Evolutionary conservation across 30 jellyfish, hydroid and myxozoan genomes (phyloP).

Genomic region (Pelagia noctiluca): DNA sequence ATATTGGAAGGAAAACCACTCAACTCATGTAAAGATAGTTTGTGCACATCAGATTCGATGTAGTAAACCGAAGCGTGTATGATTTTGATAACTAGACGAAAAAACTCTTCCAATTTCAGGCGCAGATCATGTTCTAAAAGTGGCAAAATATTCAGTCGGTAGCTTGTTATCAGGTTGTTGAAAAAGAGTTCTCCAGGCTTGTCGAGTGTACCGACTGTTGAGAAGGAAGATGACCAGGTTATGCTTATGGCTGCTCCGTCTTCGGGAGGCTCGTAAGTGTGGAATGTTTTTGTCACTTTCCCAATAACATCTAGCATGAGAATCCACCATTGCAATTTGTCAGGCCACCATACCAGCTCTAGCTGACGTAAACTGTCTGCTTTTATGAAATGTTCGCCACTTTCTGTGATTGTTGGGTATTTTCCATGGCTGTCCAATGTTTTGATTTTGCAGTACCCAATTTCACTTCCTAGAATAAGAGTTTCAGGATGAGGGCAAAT

Average conservation of each 20-base stretch:
- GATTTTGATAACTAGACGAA: slow-evolving; percentile 2
- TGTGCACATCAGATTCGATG: not conserved
- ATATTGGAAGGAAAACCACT: not conserved
- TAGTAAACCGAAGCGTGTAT: not conserved
- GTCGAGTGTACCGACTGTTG: not conserved
- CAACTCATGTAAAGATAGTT: not conserved
- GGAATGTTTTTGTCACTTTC: not conserved
- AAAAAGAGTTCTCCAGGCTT: slow-evolving; percentile 1
- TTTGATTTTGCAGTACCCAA: slow-evolving; percentile 48
- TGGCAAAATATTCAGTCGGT: slow-evolving; percentile 42
- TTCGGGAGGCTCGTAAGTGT: slow-evolving; percentile 23
- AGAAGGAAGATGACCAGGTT: slow-evolving; percentile 46
- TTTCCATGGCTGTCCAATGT: not conserved
- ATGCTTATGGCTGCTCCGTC: slow-evolving; percentile 37
- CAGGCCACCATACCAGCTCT: slow-evolving; percentile 60
- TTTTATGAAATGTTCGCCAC: slow-evolving; percentile 7
- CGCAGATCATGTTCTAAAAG: slow-evolving; percentile 6
- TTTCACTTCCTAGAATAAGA: slow-evolving; percentile 22
- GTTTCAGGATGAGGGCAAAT: no score
- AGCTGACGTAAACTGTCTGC: slow-evolving; percentile 51
- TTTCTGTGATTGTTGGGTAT: slow-evolving; percentile 39
- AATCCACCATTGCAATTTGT: slow-evolving; percentile 17
- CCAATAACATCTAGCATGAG: slow-evolving; percentile 34
- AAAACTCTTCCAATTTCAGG: slow-evolving; percentile 17
- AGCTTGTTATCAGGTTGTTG: slow-evolving; percentile 14